Evolutionary conservation across 2,888 invertebrate genomes (phyloP).

Genomic region (Byasa hedistus): DNA sequence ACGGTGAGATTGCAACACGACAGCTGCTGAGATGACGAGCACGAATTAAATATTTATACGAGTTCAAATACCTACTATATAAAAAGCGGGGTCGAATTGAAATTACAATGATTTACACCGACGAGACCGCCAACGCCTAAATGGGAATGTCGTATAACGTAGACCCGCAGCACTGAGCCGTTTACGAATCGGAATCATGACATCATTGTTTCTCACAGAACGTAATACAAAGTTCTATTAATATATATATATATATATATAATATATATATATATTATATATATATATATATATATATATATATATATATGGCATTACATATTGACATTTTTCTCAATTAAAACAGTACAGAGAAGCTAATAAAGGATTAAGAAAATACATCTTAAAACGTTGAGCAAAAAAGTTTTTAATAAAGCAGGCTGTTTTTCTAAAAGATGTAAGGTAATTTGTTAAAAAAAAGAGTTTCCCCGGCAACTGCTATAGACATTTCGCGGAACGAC

Average conservation of each 20-base stretch:
- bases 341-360: no score
- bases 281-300: no score
- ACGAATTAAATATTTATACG: constrained; percentile 30
- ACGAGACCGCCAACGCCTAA: constrained; percentile 39
- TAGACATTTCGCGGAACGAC: constrained; percentile 27
- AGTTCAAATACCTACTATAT: constrained; percentile 33
- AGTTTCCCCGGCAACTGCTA: constrained; percentile 21
- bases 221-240: neutral
- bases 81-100: constrained; percentile 41
- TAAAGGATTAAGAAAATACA: neutral
- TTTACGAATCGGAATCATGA: constrained; percentile 50
- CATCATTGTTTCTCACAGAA: constrained; percentile 34
- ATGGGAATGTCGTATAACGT: constrained; percentile 40
- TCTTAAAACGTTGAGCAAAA: neutral
- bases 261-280: no score
- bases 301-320: no score
- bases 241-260: no score
- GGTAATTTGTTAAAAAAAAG: constrained; percentile 33
- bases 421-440: neutral
- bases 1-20: constrained; percentile 3
- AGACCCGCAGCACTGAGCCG: constrained; percentile 33
- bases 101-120: constrained; percentile 51
- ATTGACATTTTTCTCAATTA: no score
- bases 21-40: constrained; percentile 23
- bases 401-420: neutral